Conservation (phyloP, 2,888 invertebrate genomes). For the Cotesia congregata region DNA sequence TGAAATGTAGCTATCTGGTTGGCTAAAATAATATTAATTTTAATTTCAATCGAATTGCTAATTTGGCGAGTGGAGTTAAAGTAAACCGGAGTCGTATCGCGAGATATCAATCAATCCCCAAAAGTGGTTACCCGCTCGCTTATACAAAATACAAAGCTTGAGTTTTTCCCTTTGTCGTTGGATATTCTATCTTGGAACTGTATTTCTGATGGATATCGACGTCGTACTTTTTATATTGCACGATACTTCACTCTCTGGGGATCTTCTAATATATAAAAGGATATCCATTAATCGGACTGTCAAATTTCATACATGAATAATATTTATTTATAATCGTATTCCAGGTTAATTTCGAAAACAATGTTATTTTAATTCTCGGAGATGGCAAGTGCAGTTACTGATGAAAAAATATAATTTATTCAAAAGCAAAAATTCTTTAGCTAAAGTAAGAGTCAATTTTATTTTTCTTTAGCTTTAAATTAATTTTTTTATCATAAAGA, state of each 20-base stretch:
- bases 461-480: too few relatives aligned
- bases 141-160: conserved; percentile 13
- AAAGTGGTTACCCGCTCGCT: conserved; percentile 48
- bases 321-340: not conserved
- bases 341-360: not conserved
- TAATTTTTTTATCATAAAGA: too few relatives aligned
- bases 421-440: too few relatives aligned
- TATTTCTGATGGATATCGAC: conserved; percentile 49
- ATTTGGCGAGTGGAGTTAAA: conserved; percentile 45
- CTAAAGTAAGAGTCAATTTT: too few relatives aligned
- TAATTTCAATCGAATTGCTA: conserved; percentile 55
- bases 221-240: conserved; percentile 26
- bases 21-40: conserved; percentile 12
- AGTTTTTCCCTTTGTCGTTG: conserved; percentile 50
- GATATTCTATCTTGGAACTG: conserved; percentile 38
- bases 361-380: not conserved
- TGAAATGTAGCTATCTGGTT: not conserved
- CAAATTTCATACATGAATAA: conserved; percentile 21
- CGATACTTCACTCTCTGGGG: conserved; percentile 30
- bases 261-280: conserved; percentile 26
- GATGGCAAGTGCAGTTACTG: too few relatives aligned
- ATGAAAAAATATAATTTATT: too few relatives aligned
- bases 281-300: conserved; percentile 50
- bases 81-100: conserved; percentile 22
- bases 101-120: conserved; percentile 56